phyloP scores from a whole-genome alignment of 2,888 invertebrate genomes.

The Polydrusus cervinus region DNA sequence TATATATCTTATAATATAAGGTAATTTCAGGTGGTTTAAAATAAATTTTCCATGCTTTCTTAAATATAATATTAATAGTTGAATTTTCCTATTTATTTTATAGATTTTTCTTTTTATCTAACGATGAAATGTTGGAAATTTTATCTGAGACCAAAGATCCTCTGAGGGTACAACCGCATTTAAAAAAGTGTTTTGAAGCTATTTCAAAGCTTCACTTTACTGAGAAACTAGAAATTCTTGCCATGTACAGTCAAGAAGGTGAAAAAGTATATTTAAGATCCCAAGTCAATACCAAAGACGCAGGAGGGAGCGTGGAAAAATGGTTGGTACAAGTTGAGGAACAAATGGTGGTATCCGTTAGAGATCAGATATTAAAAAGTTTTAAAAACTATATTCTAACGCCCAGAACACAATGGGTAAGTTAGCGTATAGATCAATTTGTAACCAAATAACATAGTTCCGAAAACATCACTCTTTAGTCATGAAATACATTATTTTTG shows the following conservation, averaged over 20 bases:
- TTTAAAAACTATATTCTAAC: constrained; percentile 77
- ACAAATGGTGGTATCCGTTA: constrained; percentile 84
- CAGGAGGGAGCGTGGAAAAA: constrained; percentile 88
- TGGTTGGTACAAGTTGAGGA: constrained; percentile 90
- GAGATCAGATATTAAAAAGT: constrained; percentile 80
- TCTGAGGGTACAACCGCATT: constrained; percentile 86
- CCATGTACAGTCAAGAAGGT: constrained; percentile 85
- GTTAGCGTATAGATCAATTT: neutral
- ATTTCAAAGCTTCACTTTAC: constrained; percentile 85
- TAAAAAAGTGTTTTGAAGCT: constrained; percentile 92
- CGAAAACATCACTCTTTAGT: no score
- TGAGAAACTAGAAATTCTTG: constrained; percentile 80
- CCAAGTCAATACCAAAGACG: constrained; percentile 72
- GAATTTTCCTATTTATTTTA: no score
- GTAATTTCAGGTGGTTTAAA: no score
- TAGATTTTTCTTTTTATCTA: constrained; percentile 92
- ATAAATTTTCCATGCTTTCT: no score
- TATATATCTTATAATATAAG: no score
- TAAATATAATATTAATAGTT: no score
- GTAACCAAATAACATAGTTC: no score
- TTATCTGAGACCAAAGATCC: constrained; percentile 93
- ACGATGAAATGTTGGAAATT: constrained; percentile 93
- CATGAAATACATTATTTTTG: no score
- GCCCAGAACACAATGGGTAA: constrained; percentile 79
- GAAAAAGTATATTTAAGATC: constrained; percentile 77